These are phyloP conservation scores for Crypturellus undulatus DNA, from an alignment of 2,113 vertebrate genomes.

Conservation along the genomic window DNA sequence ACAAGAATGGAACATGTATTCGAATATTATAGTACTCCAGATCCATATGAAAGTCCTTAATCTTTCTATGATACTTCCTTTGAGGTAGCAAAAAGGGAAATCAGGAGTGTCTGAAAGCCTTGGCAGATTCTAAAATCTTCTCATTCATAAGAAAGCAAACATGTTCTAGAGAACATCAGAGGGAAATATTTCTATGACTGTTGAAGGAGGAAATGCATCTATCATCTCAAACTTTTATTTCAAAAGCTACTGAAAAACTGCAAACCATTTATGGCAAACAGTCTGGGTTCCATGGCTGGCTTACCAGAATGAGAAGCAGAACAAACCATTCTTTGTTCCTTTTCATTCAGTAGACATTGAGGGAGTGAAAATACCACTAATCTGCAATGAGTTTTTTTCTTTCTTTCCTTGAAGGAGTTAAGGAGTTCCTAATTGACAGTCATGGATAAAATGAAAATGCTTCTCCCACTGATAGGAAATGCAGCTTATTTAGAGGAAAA, in stretches of 20 bases:
- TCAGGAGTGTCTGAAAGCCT: conserved; percentile 28
- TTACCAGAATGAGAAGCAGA: not conserved
- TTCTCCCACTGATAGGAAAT: not conserved
- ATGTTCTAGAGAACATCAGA: conserved; percentile 24
- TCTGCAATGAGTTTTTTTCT: not conserved
- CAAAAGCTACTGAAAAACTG: conserved; percentile 31
- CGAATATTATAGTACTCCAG: not conserved
- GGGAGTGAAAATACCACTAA: not conserved
- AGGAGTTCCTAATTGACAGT: not conserved
- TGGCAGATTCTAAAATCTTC: conserved; percentile 22
- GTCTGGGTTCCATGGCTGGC: not conserved
- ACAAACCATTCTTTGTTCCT: not conserved
- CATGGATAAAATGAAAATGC: not conserved
- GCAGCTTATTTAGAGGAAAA: not conserved
- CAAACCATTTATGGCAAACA: not conserved
- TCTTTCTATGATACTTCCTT: not conserved
- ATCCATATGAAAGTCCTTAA: not conserved
- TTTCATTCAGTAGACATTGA: not conserved
- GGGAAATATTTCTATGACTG: conserved; percentile 23
- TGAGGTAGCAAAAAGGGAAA: not conserved
- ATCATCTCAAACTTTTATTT: conserved; percentile 21
- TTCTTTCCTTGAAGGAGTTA: not conserved
- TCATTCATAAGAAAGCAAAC: conserved; percentile 1
- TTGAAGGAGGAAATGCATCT: conserved; percentile 9
- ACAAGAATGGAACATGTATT: not conserved